A percentile compares a stretch with the other conserved stretches of the same genome.
These are phyloP conservation scores for Platygyra sinensis DNA, from an alignment of 64 coral and sea anemone genomes.

Conservation along the genomic window DNA sequence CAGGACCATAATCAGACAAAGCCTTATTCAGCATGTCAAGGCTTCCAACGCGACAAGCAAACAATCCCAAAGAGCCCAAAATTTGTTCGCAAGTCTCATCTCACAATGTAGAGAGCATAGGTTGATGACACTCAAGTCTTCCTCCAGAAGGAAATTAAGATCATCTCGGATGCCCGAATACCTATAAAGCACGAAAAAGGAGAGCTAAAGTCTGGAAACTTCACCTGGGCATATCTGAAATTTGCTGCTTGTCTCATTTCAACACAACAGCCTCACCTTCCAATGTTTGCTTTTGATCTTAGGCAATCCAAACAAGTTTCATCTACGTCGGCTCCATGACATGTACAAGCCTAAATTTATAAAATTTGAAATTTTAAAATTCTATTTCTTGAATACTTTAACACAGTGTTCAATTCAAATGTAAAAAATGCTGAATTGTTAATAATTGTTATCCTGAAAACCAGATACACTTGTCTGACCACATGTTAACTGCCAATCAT, in stretches of 20 bases:
- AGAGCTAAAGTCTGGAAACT: too few relatives aligned
- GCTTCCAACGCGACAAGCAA: slow-evolving; percentile 32
- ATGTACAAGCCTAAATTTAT: slow-evolving; percentile 31
- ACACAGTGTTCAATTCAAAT: too few relatives aligned
- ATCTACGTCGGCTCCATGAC: slow-evolving; percentile 47
- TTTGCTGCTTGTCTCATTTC: neutral
- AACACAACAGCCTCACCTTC: neutral
- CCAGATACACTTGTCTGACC: too few relatives aligned
- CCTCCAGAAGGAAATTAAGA: slow-evolving; percentile 42
- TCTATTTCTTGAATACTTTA: too few relatives aligned
- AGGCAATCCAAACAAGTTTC: slow-evolving; percentile 53
- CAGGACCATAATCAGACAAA: neutral
- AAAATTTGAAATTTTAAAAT: too few relatives aligned
- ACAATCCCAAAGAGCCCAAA: slow-evolving; percentile 49
- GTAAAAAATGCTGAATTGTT: too few relatives aligned
- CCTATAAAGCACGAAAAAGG: too few relatives aligned
- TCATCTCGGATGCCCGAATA: neutral
- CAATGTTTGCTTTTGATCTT: slow-evolving; percentile 60
- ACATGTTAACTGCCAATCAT: too few relatives aligned
- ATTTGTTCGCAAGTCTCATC: slow-evolving; percentile 7
- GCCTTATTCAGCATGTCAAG: neutral
- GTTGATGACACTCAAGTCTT: slow-evolving; percentile 51
- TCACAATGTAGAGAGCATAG: slow-evolving; percentile 61
- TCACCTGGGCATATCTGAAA: too few relatives aligned
- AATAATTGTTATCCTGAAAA: too few relatives aligned